phyloP scores from a whole-genome alignment of 2,113 vertebrate species.

The Leuciscus idus region DNA sequence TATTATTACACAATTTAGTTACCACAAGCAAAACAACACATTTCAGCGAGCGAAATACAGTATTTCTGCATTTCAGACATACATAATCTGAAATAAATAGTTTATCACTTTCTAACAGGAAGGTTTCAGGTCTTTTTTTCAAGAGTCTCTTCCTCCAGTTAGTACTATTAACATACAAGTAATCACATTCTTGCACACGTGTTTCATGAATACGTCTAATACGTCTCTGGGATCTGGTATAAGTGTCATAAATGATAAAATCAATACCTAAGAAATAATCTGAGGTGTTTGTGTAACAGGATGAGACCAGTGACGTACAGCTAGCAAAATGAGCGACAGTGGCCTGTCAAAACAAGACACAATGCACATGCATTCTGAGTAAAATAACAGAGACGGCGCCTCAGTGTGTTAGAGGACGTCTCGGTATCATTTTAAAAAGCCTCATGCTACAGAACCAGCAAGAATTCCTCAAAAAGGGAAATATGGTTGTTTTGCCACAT shows the following conservation, averaged over 20 bases:
- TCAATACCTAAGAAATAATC: neutral
- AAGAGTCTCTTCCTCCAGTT: neutral
- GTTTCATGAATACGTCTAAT: neutral
- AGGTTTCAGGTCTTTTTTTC: neutral
- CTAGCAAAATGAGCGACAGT: neutral
- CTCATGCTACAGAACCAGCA: neutral
- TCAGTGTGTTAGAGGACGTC: neutral
- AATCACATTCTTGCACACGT: constrained; percentile 16
- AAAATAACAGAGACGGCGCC: neutral
- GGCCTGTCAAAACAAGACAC: neutral
- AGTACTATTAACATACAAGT: neutral
- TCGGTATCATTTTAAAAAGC: neutral
- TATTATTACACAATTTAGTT: constrained; percentile 13
- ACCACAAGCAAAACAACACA: constrained; percentile 6
- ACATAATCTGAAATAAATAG: constrained; percentile 46
- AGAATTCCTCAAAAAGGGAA: neutral
- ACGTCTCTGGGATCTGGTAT: neutral
- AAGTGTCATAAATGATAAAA: constrained; percentile 48
- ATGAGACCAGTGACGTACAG: neutral
- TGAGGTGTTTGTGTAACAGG: constrained; percentile 22
- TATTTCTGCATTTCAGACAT: neutral
- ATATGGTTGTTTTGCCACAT: constrained; percentile 3
- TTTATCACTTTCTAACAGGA: constrained; percentile 25
- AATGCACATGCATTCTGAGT: constrained; percentile 10
- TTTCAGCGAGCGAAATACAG: constrained; percentile 4